These are phyloP conservation scores for Vulpes lagopus DNA, from an alignment of 2,113 vertebrate species.

Conservation along the genomic window DNA sequence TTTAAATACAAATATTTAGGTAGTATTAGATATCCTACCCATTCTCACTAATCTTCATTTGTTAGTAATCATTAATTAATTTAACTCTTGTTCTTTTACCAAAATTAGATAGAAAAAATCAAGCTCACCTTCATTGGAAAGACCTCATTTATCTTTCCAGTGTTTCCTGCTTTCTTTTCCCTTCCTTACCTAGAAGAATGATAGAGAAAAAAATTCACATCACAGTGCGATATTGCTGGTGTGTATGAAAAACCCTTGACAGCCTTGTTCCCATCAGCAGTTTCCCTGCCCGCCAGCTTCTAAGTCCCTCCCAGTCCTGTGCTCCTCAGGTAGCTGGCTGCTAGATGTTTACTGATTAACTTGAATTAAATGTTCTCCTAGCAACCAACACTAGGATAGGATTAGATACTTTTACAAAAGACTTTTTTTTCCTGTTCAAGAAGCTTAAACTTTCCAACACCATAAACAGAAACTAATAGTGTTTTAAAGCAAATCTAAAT, in stretches of 20 bases:
- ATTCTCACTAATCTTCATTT: slow-evolving; percentile 22
- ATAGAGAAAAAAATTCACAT: slow-evolving; percentile 41
- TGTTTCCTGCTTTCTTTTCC: slow-evolving; percentile 62
- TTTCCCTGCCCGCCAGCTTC: slow-evolving; percentile 55
- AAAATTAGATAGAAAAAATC: slow-evolving; percentile 62
- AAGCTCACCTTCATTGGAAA: slow-evolving; percentile 57
- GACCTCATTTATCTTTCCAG: slow-evolving; percentile 1
- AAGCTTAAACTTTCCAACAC: slow-evolving; percentile 50
- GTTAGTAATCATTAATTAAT: slow-evolving; percentile 51
- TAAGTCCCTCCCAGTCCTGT: background rate
- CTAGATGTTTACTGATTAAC: slow-evolving; percentile 74
- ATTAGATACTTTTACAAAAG: slow-evolving; percentile 54
- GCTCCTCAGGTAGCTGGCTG: slow-evolving; percentile 63
- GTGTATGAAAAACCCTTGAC: slow-evolving; percentile 47
- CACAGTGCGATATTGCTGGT: slow-evolving; percentile 35
- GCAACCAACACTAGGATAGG: slow-evolving; percentile 17
- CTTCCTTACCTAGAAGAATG: slow-evolving; percentile 46
- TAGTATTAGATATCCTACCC: background rate
- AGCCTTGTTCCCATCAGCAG: slow-evolving; percentile 55
- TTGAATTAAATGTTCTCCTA: slow-evolving; percentile 69
- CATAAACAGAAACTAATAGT: slow-evolving; percentile 53
- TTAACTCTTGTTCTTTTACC: background rate
- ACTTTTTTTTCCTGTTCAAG: slow-evolving; percentile 41
- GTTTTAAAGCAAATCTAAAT: slow-evolving; percentile 41
- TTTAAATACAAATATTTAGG: slow-evolving; percentile 21